Conservation (phyloP, 2,888 invertebrate genomes). For the Eremobia ochroleuca region DNA sequence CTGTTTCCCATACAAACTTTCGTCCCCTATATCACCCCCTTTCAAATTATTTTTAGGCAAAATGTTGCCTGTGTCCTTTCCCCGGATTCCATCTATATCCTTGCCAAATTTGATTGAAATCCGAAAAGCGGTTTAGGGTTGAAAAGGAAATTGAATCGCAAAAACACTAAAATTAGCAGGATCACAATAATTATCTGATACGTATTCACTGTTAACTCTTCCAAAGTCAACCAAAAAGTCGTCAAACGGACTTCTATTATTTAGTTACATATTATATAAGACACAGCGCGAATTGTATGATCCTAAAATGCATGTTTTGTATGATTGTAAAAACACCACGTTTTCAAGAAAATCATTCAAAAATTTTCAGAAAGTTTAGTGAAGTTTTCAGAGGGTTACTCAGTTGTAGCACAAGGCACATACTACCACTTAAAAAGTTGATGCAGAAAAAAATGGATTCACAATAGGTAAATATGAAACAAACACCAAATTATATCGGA, state of each 20-base stretch:
- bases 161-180: not conserved
- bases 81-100: too few species aligned
- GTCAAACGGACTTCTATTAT: too few species aligned
- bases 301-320: not conserved
- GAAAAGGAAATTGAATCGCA: not conserved
- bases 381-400: not conserved
- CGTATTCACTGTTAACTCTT: not conserved
- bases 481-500: not conserved
- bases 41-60: too few species aligned
- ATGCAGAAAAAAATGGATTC: not conserved
- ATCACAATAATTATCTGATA: not conserved
- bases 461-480: not conserved
- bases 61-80: too few species aligned
- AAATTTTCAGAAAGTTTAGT: too few species aligned
- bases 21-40: too few species aligned
- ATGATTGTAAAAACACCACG: not conserved
- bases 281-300: not conserved
- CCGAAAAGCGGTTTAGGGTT: too few species aligned
- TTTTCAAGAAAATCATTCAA: not conserved
- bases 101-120: too few species aligned
- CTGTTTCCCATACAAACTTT: too few species aligned
- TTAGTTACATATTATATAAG: too few species aligned
- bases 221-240: not conserved
- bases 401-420: not conserved
- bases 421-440: not conserved